Percentiles rank a stretch among this genome's conserved stretches.
Conservation (phyloP, 2,797 vertebrate species). For the Caiman crocodilus region DNA sequence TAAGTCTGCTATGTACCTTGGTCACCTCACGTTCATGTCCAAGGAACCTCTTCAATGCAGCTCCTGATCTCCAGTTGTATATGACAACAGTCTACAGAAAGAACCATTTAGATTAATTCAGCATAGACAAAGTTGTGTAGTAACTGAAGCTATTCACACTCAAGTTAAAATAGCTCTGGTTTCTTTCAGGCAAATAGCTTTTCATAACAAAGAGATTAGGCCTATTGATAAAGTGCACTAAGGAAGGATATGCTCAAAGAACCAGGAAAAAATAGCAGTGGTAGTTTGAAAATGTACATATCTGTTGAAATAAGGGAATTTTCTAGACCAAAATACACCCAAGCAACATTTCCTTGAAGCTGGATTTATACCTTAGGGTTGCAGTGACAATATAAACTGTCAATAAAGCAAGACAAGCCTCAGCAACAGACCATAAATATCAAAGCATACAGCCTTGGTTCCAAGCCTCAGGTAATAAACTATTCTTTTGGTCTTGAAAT, state of each 20-base stretch:
- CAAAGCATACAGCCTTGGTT: fast-evolving
- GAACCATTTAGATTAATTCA: background rate
- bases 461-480: background rate
- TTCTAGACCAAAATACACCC: background rate
- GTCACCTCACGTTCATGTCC: constrained; percentile 94
- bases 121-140: background rate
- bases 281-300: background rate
- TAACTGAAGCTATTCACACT: background rate
- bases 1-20: constrained; percentile 83
- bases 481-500: background rate
- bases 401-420: background rate
- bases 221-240: background rate
- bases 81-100: constrained; percentile 87
- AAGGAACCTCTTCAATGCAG: constrained; percentile 85
- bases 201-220: background rate
- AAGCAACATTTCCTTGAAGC: no score
- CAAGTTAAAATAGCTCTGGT: background rate
- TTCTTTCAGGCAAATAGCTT: background rate
- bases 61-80: constrained; percentile 92
- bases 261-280: background rate
- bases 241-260: background rate
- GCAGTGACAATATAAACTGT: background rate
- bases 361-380: background rate
- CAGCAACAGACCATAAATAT: background rate
- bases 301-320: background rate